Conservation (phyloP, 2,113 vertebrate species). For the Rynchops niger region DNA sequence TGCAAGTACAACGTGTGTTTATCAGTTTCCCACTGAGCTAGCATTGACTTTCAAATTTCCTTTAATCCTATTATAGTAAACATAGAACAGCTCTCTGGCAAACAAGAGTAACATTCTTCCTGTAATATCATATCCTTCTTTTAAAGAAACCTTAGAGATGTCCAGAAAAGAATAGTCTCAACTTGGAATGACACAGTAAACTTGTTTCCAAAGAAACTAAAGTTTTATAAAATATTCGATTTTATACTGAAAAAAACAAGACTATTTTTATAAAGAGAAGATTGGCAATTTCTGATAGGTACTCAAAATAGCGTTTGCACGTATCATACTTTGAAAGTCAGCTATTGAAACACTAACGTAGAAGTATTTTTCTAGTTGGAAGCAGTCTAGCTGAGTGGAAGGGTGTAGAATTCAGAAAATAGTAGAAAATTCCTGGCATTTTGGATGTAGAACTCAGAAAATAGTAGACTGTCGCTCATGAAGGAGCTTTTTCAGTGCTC, state of each 20-base stretch:
- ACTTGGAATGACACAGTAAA: constrained; percentile 44
- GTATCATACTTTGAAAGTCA: background rate
- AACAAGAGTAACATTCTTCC: constrained; percentile 55
- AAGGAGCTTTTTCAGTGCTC: background rate
- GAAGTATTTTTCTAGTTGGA: constrained; percentile 22
- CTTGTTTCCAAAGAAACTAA: constrained; percentile 45
- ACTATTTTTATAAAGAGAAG: constrained; percentile 19
- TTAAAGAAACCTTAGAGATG: constrained; percentile 51
- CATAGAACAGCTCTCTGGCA: constrained; percentile 62
- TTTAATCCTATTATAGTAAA: constrained; percentile 65
- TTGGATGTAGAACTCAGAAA: background rate
- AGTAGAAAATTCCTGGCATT: background rate
- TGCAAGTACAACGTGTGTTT: background rate
- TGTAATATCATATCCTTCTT: constrained; percentile 63
- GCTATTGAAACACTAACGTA: background rate
- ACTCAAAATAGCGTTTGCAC: background rate
- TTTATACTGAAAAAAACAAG: background rate
- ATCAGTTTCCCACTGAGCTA: constrained; percentile 48
- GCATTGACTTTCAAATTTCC: background rate
- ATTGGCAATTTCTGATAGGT: constrained; percentile 3
- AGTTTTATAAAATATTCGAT: constrained; percentile 29
- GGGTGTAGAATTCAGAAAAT: background rate
- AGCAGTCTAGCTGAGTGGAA: background rate
- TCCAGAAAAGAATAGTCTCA: constrained; percentile 55
- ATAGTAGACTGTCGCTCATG: background rate